phyloP scores from a whole-genome alignment of 2,888 invertebrate species.

The Caenorhabditis sp. region DNA sequence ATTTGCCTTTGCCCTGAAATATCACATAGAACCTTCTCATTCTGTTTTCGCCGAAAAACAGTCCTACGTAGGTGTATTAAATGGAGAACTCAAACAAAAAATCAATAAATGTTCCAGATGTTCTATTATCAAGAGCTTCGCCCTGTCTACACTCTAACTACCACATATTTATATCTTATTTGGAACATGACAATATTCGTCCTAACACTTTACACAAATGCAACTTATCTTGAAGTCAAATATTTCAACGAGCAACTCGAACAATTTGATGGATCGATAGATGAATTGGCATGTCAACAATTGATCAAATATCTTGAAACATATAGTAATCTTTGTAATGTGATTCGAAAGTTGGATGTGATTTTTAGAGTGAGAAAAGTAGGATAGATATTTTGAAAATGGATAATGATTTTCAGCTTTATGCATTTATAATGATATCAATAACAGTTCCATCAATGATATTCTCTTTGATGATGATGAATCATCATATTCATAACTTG shows the following conservation, averaged over 20 bases:
- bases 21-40: slow-evolving; percentile 39
- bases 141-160: slow-evolving; percentile 32
- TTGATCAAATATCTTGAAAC: slow-evolving; percentile 32
- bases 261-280: slow-evolving; percentile 40
- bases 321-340: slow-evolving; percentile 39
- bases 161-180: slow-evolving; percentile 46
- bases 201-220: slow-evolving; percentile 45
- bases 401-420: slow-evolving; percentile 23
- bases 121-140: slow-evolving; percentile 39
- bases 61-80: slow-evolving; percentile 28
- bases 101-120: slow-evolving; percentile 27
- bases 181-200: slow-evolving; percentile 48
- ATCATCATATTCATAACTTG: slow-evolving; percentile 40
- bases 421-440: slow-evolving; percentile 49
- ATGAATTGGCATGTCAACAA: slow-evolving; percentile 15
- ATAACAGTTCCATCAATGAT: slow-evolving; percentile 45
- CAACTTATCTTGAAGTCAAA: slow-evolving; percentile 46
- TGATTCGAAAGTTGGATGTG: slow-evolving; percentile 43
- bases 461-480: slow-evolving; percentile 55
- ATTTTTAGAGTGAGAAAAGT: slow-evolving; percentile 27
- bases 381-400: background rate
- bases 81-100: background rate
- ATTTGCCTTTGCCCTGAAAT: slow-evolving; percentile 37
- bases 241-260: slow-evolving; percentile 46
- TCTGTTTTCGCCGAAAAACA: slow-evolving; percentile 39